Evolutionary conservation across 2,888 invertebrate genomes (phyloP), one percentile per base, ranked within the genome.

Genomic region (Melanchra persicariae): DNA sequence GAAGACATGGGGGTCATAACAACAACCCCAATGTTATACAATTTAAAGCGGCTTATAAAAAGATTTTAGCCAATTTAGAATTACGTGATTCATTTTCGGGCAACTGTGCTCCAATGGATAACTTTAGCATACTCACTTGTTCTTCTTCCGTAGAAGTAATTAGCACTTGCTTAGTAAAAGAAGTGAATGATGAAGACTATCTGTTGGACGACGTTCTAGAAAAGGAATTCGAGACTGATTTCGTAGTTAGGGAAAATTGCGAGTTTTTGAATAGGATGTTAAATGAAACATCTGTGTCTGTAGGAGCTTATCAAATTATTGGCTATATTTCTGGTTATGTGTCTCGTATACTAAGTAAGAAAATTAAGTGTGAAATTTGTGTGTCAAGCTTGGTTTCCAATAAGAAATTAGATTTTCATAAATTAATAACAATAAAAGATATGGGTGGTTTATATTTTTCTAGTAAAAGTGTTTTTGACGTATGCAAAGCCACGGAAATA

Each of bases 31-130:
- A 15, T 17, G 58, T 58, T 24, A n/a, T n/a, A n/a, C n/a, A n/a
- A n/a, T n/a, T n/a, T n/a, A 57, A 57, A 57, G 40, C 40, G 40
- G 58, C 58, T n/a, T n/a, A n/a, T n/a, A n/a, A n/a, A n/a, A n/a
- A n/a, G 58, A 40, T 58, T 58, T 58, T 58, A 40, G n/a, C 15
- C 12, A 57, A 22, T 37, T 57, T 22, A n/a, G 57, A 57, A 57
- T 22, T 57, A 57, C n/a, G 37, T 12, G 34, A 57, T 57, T 57
- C 57, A 24, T 40, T 58, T 58, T 58, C 24, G 1, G 40, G 58
- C 9, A n/a, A 37, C n/a, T n/a, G n/a, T n/a, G n/a, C n/a, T n/a
- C n/a, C n/a, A n/a, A n/a, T n/a, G n/a, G n/a, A n/a, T n/a, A n/a
- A n/a, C n/a, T n/a, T n/a, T n/a, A n/a, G n/a, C n/a, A n/a, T n/a